Conservation (phyloP, 2,113 vertebrate genomes). For the Sardina pilchardus region DNA sequence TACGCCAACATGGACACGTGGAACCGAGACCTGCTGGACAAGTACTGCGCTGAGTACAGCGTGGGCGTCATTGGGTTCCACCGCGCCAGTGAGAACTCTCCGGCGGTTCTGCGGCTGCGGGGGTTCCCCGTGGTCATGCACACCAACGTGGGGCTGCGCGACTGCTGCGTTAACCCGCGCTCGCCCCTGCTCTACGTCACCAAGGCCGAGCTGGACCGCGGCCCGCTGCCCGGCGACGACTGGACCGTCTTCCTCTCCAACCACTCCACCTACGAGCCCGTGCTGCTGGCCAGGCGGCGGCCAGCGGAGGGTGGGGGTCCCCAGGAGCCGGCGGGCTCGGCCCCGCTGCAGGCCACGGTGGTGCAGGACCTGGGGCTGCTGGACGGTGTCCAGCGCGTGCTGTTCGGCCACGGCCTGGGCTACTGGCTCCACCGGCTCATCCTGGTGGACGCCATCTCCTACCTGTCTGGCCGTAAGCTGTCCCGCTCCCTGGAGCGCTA, state of each 20-base stretch:
- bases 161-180: constrained; percentile 84
- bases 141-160: constrained; percentile 86
- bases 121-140: constrained; percentile 84
- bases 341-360: constrained; percentile 80
- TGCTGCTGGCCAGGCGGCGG: constrained; percentile 80
- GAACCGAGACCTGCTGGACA: constrained; percentile 93
- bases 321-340: constrained; percentile 52
- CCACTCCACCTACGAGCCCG: constrained; percentile 92
- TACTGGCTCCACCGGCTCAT: constrained; percentile 95
- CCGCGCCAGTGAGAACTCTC: constrained; percentile 91
- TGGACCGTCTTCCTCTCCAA: constrained; percentile 94
- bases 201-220: constrained; percentile 80
- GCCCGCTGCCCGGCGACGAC: constrained; percentile 87
- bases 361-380: constrained; percentile 92
- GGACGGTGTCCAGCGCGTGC: constrained; percentile 89
- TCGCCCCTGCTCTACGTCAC: constrained; percentile 90
- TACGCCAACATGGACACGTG: constrained; percentile 90
- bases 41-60: constrained; percentile 94
- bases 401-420: constrained; percentile 92
- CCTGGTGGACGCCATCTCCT: constrained; percentile 88
- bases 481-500: constrained; percentile 86
- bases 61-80: constrained; percentile 95
- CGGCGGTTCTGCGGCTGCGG: constrained; percentile 77
- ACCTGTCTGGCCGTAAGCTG: constrained; percentile 87
- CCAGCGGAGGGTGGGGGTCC: constrained; percentile 65